Evolutionary conservation across 2,888 invertebrate genomes (phyloP).

Genomic region (Lamellibrachia columna): DNA sequence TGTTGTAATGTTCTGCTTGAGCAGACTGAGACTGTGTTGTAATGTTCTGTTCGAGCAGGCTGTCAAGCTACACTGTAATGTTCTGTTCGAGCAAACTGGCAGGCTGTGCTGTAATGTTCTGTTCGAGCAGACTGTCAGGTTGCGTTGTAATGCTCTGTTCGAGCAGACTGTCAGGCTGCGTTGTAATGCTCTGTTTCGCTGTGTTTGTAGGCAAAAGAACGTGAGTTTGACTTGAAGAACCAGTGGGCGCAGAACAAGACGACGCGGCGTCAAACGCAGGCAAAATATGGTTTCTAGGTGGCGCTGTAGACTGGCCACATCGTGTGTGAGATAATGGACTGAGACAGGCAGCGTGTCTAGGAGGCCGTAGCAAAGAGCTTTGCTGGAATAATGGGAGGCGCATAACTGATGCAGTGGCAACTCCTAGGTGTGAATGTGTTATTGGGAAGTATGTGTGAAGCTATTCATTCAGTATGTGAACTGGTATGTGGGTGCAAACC

Average conservation of each 20-base stretch:
- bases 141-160: not conserved
- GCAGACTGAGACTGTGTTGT: too few species aligned
- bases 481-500: not conserved
- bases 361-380: not conserved
- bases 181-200: not conserved
- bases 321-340: not conserved
- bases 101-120: too few species aligned
- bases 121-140: too few species aligned
- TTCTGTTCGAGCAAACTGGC: too few species aligned
- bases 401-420: not conserved
- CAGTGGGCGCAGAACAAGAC: slow-evolving; percentile 91
- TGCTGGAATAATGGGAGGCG: not conserved
- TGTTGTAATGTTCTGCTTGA: too few species aligned
- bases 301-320: not conserved
- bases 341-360: not conserved
- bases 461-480: not conserved
- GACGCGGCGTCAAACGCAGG: slow-evolving; percentile 60
- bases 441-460: too few species aligned
- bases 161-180: too few species aligned
- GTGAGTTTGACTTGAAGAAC: slow-evolving; percentile 91
- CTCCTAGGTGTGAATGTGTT: not conserved
- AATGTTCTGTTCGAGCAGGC: too few species aligned
- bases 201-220: slow-evolving; percentile 80
- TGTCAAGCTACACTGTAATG: too few species aligned
- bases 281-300: slow-evolving; percentile 45